Conservation (phyloP, 2,797 vertebrate genomes). For the Thamnophis elegans region DNA sequence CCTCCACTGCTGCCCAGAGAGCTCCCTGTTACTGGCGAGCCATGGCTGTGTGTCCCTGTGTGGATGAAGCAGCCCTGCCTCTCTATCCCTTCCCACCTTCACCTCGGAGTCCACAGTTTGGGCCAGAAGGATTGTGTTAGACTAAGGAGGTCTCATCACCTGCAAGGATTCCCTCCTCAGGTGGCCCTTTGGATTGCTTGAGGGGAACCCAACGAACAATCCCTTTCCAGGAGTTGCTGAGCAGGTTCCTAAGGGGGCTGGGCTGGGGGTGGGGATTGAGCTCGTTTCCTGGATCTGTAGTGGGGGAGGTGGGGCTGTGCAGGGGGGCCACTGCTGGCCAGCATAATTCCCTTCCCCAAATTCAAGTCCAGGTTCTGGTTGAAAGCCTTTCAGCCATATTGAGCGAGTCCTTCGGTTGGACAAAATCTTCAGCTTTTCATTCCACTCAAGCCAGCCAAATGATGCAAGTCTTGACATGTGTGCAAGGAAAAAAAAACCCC, state of each 20-base stretch:
- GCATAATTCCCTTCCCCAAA: background rate
- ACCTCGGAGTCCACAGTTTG: background rate
- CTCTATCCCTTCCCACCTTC: too few relatives aligned
- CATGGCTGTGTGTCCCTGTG: background rate
- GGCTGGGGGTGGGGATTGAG: background rate
- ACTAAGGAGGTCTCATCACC: background rate
- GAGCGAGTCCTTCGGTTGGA: background rate
- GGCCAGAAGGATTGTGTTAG: background rate
- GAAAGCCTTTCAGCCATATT: background rate
- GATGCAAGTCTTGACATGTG: background rate
- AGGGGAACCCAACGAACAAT: background rate
- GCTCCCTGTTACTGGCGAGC: background rate
- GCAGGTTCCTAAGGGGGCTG: background rate
- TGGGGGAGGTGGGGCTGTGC: too few relatives aligned
- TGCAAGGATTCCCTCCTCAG: background rate
- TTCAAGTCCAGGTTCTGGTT: background rate
- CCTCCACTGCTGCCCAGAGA: background rate
- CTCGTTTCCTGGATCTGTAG: background rate
- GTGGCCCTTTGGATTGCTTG: background rate
- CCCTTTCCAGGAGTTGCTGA: background rate
- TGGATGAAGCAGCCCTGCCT: background rate
- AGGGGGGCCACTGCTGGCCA: too few relatives aligned
- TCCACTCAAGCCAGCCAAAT: background rate
- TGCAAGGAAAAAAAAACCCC: background rate
- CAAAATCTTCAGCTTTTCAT: background rate